Base-by-base conservation (phyloP, 2,888 invertebrate species). In the Polia nebulosa region DNA sequence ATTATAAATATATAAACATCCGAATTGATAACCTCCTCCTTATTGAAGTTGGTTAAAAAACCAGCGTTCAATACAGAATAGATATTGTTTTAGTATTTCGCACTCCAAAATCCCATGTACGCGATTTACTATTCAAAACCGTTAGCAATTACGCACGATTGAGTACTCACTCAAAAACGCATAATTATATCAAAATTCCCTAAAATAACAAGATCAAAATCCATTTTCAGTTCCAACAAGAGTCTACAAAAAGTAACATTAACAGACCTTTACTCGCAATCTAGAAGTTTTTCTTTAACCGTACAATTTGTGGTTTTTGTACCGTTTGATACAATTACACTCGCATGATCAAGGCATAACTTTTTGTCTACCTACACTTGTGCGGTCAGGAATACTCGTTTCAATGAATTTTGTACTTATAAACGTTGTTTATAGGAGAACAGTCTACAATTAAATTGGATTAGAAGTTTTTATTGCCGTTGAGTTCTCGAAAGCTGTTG, bases 311-410 rank as follows among this genome's bases (percentile, higher is more conserved):
- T 57, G 81, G 77, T 70, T 80, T 70, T 76, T 45, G 32, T 61
- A 13, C 56, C 61, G 67, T 80, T 76, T 80, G 49, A 62, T 80
- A 67, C 76, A 79, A 74, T 76, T 76, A 76, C 57, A 61, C 45
- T 44, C 57, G 65, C 56, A 67, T 79, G 80, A 66, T 75, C 47
- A 74, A 65, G 41, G 36, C 45, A 29, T 36, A 55, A 61, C 60
- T 75, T 76, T 79, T 76, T 76, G 60, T 57, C n/a, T n/a, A 57
- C 51, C 47, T 32, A 61, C 36, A 29, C 51, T 58, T 39, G 17
- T 39, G 49, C 27, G 52, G 39, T 59, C 32, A 52, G 49, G 51
- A 39, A 72, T 72, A 51, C 65, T 73, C 51, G 65, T 45, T 49
- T 29, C 39, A 60, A 74, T 75, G 65, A 47, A 75, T 74, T 79